These are phyloP conservation scores for Chionoecetes opilio DNA, from an alignment of 1,140 invertebrate genomes.

Conservation along the genomic window DNA sequence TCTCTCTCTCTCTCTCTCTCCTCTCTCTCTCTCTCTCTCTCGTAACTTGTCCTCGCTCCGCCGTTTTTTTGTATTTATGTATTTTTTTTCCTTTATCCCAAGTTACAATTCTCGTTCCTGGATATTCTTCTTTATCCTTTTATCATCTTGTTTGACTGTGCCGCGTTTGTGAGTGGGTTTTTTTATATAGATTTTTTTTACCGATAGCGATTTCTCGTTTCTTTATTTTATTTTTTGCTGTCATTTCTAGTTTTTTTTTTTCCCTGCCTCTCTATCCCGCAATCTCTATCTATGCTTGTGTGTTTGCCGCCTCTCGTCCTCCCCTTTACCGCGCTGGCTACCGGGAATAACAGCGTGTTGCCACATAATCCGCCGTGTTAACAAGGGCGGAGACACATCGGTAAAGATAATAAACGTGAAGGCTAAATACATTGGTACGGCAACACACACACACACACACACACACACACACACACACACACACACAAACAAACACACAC, in stretches of 20 bases:
- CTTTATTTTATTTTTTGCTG: not conserved
- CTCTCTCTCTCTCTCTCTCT: too few species aligned
- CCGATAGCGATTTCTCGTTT: not conserved
- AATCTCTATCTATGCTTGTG: not conserved
- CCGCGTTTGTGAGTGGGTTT: too few species aligned
- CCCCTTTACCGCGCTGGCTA: not conserved
- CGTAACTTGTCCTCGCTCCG: not conserved
- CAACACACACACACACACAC: not conserved
- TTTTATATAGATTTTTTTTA: not conserved
- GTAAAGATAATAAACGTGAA: constrained; percentile 7
- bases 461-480: not conserved
- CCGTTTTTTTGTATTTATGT: too few species aligned
- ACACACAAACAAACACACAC: not conserved
- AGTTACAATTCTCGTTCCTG: too few species aligned
- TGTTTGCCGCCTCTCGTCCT: not conserved
- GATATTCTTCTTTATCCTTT: too few species aligned
- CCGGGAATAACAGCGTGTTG: not conserved
- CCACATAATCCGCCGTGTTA: constrained; percentile 2
- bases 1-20: too few species aligned
- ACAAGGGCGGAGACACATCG: constrained; percentile 4
- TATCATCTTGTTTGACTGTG: too few species aligned
- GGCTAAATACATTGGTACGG: not conserved
- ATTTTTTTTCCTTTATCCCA: too few species aligned
- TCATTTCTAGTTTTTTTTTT: not conserved
- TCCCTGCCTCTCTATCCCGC: not conserved